Evolutionary conservation across 2,888 invertebrate genomes (phyloP).

Genomic region (Dryomyza anilis): DNA sequence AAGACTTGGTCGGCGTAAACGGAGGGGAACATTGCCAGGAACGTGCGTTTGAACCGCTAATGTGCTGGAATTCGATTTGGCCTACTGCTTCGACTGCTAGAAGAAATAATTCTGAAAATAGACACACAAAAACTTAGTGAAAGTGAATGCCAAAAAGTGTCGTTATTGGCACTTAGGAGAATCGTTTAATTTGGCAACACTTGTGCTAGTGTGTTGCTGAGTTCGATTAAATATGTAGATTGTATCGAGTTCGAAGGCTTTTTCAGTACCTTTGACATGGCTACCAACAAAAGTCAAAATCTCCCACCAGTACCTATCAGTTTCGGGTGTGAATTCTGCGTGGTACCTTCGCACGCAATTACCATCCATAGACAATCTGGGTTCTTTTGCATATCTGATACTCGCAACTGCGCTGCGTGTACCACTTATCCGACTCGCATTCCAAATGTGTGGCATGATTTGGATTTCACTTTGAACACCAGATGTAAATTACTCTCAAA

Average conservation of each 20-base stretch:
- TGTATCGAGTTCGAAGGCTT: neutral
- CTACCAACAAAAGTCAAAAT: neutral
- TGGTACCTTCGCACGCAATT: neutral
- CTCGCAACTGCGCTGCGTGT: too few relatives aligned
- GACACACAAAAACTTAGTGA: neutral
- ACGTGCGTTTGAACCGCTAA: neutral
- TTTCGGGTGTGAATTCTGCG: neutral
- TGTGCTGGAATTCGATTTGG: neutral
- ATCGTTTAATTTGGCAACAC: slow-evolving; percentile 8
- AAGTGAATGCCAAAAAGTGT: neutral
- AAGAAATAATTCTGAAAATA: neutral
- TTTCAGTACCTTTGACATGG: too few relatives aligned
- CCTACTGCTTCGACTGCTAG: neutral
- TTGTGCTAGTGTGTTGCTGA: neutral
- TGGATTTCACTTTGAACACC: neutral
- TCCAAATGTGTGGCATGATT: neutral
- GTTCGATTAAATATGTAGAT: neutral
- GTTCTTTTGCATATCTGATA: too few relatives aligned
- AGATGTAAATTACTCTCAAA: neutral
- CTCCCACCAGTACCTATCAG: neutral
- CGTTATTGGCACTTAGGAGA: neutral
- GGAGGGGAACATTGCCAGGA: neutral
- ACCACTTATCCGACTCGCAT: neutral
- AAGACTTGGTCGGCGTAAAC: neutral
- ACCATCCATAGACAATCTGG: too few relatives aligned